Evolutionary conservation across 2,797 vertebrate genomes (phyloP).

Genomic region (Peromyscus aztecus): DNA sequence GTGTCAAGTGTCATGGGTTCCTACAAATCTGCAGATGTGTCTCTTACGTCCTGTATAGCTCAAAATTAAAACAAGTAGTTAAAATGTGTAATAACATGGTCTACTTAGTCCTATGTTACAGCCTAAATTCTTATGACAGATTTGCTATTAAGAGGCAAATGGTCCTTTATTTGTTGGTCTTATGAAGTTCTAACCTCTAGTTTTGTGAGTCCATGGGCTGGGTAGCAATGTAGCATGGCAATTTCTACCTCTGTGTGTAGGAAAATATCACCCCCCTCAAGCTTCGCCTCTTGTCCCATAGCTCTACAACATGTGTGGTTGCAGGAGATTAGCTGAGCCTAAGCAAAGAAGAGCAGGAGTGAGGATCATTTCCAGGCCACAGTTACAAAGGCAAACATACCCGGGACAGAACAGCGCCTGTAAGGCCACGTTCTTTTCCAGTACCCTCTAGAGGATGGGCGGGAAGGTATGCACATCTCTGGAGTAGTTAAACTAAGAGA

Average conservation of each 20-base stretch:
- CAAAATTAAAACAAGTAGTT: conserved; percentile 40
- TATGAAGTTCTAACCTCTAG: conserved; percentile 23
- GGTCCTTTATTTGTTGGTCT: not conserved
- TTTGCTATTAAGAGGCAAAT: conserved; percentile 36
- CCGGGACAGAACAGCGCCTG: not conserved
- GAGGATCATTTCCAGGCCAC: not conserved
- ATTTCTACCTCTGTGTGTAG: conserved; percentile 2
- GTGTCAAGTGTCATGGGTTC: not conserved
- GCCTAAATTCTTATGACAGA: conserved; percentile 45
- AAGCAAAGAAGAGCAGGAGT: not conserved
- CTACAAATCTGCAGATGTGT: not conserved
- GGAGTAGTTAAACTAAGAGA: conserved; percentile 31
- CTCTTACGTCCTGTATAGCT: not conserved
- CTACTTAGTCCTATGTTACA: not conserved
- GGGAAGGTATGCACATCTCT: not conserved
- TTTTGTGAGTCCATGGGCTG: not conserved
- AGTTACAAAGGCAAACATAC: conserved; percentile 33
- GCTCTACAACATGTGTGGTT: conserved; percentile 57
- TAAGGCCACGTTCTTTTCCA: not conserved
- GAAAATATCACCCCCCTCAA: conserved; percentile 54
- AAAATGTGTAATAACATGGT: not conserved
- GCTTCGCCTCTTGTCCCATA: conserved; percentile 46
- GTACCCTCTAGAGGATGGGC: not conserved
- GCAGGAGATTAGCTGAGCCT: conserved; percentile 42
- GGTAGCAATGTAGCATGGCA: not conserved